Percentiles rank a stretch among this genome's conserved stretches.
These are phyloP conservation scores for Popillia japonica DNA, from an alignment of 1,140 invertebrate genomes.

Conservation along the genomic window DNA sequence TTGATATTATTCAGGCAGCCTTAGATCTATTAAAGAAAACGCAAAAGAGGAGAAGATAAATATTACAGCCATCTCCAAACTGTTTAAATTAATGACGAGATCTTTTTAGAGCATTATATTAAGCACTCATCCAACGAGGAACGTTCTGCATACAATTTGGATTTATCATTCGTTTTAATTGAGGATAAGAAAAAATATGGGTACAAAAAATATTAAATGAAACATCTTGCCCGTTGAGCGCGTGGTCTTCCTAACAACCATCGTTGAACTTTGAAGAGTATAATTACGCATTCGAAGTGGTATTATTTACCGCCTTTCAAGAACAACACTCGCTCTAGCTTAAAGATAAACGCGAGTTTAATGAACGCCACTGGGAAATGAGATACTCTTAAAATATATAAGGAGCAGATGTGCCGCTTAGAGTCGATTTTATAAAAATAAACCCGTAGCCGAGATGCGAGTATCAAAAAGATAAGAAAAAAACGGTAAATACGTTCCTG, in stretches of 20 bases:
- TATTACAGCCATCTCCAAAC: no score
- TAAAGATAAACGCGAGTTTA: slow-evolving; percentile 15
- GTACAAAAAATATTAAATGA: background rate
- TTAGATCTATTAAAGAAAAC: no score
- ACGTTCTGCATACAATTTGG: background rate
- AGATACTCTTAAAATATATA: background rate
- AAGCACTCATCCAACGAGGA: no score
- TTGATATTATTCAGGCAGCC: no score
- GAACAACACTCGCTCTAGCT: background rate
- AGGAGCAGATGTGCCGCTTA: background rate
- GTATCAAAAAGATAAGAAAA: background rate
- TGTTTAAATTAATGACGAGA: no score
- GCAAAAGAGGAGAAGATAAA: no score
- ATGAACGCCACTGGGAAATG: background rate
- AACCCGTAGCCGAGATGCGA: background rate
- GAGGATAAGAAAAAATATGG: background rate
- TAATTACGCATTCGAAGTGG: slow-evolving; percentile 9
- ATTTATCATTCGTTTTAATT: background rate
- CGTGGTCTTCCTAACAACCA: background rate
- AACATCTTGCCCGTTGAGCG: background rate
- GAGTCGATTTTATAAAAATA: slow-evolving; percentile 8
- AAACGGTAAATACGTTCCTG: background rate
- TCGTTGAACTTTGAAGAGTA: slow-evolving; percentile 5
- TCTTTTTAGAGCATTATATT: no score
- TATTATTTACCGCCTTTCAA: background rate